phyloP scores from a whole-genome alignment of 2,888 invertebrate species.

The Achlya flavicornis region DNA sequence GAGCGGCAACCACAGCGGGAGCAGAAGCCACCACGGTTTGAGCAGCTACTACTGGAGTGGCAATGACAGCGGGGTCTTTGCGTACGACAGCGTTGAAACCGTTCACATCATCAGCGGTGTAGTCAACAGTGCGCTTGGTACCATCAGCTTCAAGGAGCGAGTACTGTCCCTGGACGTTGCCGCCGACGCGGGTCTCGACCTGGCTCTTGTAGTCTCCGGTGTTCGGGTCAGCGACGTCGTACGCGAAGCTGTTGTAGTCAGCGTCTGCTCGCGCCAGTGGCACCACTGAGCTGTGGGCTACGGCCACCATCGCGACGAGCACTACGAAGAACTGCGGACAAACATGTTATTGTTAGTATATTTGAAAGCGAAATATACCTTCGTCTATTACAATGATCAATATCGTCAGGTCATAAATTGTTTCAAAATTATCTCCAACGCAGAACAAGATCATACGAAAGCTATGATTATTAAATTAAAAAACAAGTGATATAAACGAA shows the following conservation, averaged over 20 bases:
- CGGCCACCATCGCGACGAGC: slow-evolving; percentile 69
- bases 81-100: slow-evolving; percentile 85
- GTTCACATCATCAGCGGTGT: slow-evolving; percentile 81
- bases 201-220: slow-evolving; percentile 85
- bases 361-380: slow-evolving; percentile 5
- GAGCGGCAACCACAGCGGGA: slow-evolving; percentile 27
- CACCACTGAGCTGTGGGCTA: slow-evolving; percentile 73
- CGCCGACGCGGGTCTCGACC: slow-evolving; percentile 80
- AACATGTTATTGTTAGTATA: not conserved
- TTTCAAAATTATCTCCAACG: too few species aligned
- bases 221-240: slow-evolving; percentile 82
- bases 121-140: slow-evolving; percentile 82
- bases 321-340: slow-evolving; percentile 70
- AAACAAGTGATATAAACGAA: too few species aligned
- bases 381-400: not conserved
- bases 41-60: slow-evolving; percentile 42
- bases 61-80: slow-evolving; percentile 73
- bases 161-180: slow-evolving; percentile 82
- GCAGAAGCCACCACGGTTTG: slow-evolving; percentile 34
- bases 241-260: slow-evolving; percentile 81
- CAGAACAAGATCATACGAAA: too few species aligned
- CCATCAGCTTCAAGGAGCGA: slow-evolving; percentile 82
- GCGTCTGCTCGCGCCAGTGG: slow-evolving; percentile 80
- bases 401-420: too few species aligned
- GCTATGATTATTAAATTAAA: too few species aligned